A percentile compares a stretch with the other conserved stretches of the same genome.
Conservation (phyloP, 2,113 vertebrate species). For the Gymnogyps californianus region DNA sequence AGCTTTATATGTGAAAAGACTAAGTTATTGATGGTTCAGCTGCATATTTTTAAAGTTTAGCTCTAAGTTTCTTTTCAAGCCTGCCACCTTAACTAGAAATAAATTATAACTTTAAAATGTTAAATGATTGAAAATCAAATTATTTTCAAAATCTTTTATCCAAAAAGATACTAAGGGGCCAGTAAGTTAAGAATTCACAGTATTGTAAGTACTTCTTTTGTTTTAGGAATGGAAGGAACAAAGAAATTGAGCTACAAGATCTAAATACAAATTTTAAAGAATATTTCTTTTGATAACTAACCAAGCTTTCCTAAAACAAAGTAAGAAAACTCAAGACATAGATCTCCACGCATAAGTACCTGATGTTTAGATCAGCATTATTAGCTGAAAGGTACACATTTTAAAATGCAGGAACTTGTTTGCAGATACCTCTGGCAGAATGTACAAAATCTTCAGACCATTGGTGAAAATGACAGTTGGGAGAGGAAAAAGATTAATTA, state of each 20-base stretch:
- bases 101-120: not conserved
- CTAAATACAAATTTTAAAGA: not conserved
- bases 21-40: not conserved
- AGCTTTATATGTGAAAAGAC: not conserved
- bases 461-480: not conserved
- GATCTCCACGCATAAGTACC: rapidly evolving
- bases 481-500: not conserved
- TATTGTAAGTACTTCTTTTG: not conserved
- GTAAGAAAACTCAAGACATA: not conserved
- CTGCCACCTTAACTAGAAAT: not conserved
- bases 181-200: not conserved
- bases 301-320: not conserved
- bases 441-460: not conserved
- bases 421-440: not conserved
- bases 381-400: not conserved
- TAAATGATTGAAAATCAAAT: not conserved
- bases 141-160: not conserved
- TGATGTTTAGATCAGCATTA: not conserved
- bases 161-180: not conserved
- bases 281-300: not conserved
- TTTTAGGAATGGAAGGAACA: not conserved
- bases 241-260: not conserved
- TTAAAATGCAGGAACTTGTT: not conserved
- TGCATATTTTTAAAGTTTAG: not conserved
- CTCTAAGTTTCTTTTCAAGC: not conserved